Evolutionary conservation across 2,888 invertebrate genomes (phyloP).

Genomic region (Metacarcinus magister): DNA sequence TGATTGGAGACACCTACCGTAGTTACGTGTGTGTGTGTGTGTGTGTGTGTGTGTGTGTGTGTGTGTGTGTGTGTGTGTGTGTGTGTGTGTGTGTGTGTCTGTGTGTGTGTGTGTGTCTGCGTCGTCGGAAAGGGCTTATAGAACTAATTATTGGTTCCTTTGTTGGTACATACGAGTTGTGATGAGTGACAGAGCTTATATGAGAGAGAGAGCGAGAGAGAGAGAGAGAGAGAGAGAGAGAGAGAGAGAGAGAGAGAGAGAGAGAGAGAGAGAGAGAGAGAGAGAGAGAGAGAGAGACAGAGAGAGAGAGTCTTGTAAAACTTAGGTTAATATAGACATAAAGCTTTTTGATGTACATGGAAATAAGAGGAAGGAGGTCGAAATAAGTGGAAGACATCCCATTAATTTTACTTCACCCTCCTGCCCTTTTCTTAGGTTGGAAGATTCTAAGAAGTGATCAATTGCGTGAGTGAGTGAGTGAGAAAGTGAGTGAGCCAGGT

Average conservation of each 20-base stretch:
- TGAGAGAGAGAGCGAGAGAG: slow-evolving; percentile 5
- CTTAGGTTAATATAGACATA: neutral
- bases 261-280: neutral
- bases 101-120: neutral
- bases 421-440: neutral
- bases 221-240: slow-evolving; percentile 7
- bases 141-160: slow-evolving; percentile 34
- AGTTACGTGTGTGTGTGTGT: slow-evolving; percentile 26
- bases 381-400: neutral
- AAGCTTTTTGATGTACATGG: neutral
- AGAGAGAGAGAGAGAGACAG: neutral
- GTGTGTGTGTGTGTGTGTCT: slow-evolving; percentile 34
- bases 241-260: slow-evolving; percentile 39
- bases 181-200: neutral
- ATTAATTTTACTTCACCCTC: neutral
- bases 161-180: neutral
- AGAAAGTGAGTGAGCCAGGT: neutral
- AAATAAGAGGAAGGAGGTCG: neutral
- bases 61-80: slow-evolving; percentile 9
- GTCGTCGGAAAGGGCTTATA: neutral
- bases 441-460: neutral
- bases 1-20: slow-evolving; percentile 35
- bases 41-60: slow-evolving; percentile 47
- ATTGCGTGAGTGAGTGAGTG: neutral
- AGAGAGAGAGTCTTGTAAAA: slow-evolving; percentile 23